Percentiles rank a stretch among this genome's conserved stretches.
Conservation (phyloP, 2,797 vertebrate species). For the Chaetodon trifasciatus region DNA sequence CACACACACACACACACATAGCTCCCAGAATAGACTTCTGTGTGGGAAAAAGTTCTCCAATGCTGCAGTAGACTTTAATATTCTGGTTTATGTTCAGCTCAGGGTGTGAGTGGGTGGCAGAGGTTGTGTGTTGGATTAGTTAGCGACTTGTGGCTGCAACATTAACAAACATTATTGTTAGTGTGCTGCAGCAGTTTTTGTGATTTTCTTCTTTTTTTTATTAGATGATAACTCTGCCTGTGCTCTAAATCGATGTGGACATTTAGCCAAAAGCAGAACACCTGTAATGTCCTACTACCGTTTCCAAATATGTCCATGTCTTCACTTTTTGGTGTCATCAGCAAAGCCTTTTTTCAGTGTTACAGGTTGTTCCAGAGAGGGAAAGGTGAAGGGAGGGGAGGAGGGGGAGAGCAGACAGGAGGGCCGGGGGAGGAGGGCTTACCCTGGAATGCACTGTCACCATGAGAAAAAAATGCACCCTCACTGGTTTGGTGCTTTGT, state of each 20-base stretch:
- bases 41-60: conserved; percentile 42
- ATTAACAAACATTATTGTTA: conserved; percentile 6
- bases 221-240: background rate
- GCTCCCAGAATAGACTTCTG: conserved; percentile 51
- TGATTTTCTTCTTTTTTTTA: background rate
- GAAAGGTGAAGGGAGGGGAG: conserved; percentile 22
- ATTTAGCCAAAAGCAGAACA: background rate
- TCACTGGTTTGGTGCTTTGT: conserved; percentile 69
- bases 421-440: conserved; percentile 49
- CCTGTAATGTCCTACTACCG: background rate
- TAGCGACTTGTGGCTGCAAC: conserved; percentile 23
- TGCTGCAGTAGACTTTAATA: conserved; percentile 31
- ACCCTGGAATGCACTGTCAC: conserved; percentile 62
- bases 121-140: conserved; percentile 37
- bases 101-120: conserved; percentile 44
- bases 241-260: background rate
- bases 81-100: conserved; percentile 39
- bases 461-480: conserved; percentile 63
- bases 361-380: conserved; percentile 23
- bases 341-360: background rate
- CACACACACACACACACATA: conserved; percentile 25
- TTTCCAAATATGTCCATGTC: background rate
- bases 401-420: conserved; percentile 8
- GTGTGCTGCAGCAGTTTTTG: background rate
- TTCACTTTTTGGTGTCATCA: conserved; percentile 4